Percentiles rank a stretch among this genome's conserved stretches.
Evolutionary conservation across 53 echinoderm and acorn worm species (phyloP).

Genomic region (Holothuria leucospilota): DNA sequence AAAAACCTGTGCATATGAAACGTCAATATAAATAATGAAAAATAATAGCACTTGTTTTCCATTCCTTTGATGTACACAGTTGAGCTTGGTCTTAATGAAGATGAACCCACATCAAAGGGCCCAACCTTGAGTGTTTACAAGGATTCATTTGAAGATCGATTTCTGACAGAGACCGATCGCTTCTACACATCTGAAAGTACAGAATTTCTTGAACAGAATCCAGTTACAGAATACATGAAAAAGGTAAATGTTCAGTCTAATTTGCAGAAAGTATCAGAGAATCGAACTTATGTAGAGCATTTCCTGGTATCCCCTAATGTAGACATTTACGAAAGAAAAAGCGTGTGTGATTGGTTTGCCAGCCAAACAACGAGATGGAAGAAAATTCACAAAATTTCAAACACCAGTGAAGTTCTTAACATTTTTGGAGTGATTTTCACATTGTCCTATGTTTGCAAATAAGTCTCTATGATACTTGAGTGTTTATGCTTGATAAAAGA

Average conservation of each 20-base stretch:
- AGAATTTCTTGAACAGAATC: constrained; percentile 93
- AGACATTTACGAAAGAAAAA: no score
- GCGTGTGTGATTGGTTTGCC: no score
- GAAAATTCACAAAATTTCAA: no score
- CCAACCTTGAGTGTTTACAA: constrained; percentile 94
- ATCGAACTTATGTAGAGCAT: no score
- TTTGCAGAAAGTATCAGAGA: no score
- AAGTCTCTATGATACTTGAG: no score
- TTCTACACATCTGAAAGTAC: constrained; percentile 94
- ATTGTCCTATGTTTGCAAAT: no score
- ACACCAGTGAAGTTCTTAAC: no score
- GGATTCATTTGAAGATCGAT: constrained; percentile 95
- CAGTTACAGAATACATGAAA: constrained; percentile 99
- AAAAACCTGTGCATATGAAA: background rate
- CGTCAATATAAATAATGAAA: background rate
- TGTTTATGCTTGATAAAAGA: no score
- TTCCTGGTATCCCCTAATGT: no score
- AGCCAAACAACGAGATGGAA: no score
- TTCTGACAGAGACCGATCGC: constrained; percentile 87
- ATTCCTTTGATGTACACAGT: constrained; percentile 55
- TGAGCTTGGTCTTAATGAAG: constrained; percentile 97
- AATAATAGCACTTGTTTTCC: background rate
- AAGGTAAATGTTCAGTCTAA: constrained; percentile 62
- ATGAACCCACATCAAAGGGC: constrained; percentile 82
- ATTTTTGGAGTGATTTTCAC: no score